These are phyloP conservation scores for Desmodus rotundus DNA, from an alignment of 2,113 vertebrate species.

Conservation along the genomic window DNA sequence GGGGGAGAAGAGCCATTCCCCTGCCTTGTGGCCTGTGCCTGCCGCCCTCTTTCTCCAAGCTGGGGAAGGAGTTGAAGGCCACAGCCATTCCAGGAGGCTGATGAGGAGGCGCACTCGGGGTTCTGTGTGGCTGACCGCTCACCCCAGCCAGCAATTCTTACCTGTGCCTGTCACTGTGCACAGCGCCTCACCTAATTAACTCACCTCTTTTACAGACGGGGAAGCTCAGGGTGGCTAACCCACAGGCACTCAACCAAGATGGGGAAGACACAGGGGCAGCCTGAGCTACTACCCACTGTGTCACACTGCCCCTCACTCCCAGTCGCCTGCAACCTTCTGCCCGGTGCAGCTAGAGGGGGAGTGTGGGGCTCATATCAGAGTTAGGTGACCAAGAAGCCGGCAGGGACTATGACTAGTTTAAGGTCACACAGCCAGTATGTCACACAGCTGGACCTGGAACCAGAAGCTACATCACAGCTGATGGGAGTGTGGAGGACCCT, in stretches of 20 bases:
- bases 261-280: accelerated
- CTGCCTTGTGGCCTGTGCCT: not conserved
- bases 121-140: accelerated
- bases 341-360: accelerated
- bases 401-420: too few species aligned
- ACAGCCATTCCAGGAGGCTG: not conserved
- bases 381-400: not conserved
- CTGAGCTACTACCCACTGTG: accelerated
- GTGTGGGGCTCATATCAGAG: not conserved
- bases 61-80: not conserved
- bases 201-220: not conserved
- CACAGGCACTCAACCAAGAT: not conserved
- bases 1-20: not conserved
- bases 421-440: accelerated
- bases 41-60: not conserved
- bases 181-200: not conserved
- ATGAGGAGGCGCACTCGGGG: accelerated
- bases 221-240: not conserved
- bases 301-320: accelerated
- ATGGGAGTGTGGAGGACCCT: accelerated
- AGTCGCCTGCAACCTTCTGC: accelerated
- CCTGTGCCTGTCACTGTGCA: accelerated
- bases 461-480: not conserved
- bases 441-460: not conserved
- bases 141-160: accelerated